These are phyloP conservation scores for Ramphastos sulfuratus DNA, from an alignment of 2,113 vertebrate species.

Conservation along the genomic window DNA sequence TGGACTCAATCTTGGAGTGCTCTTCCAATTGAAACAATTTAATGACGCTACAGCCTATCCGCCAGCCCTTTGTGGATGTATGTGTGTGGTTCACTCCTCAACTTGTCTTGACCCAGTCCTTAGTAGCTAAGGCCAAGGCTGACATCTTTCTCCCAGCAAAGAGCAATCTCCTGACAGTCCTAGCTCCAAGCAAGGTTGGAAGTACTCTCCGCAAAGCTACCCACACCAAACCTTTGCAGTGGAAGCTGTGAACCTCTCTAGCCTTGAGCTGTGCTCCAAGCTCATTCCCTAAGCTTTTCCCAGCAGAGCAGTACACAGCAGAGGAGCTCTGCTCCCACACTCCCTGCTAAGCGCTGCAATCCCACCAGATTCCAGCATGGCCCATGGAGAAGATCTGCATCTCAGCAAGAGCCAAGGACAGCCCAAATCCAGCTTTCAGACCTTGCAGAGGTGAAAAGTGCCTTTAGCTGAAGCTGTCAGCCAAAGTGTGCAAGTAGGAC, in stretches of 20 bases:
- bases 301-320: neutral
- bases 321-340: neutral
- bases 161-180: neutral
- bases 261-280: neutral
- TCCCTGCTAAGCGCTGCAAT: accelerated
- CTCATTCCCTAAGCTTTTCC: neutral
- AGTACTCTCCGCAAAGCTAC: accelerated
- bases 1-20: too few relatives aligned
- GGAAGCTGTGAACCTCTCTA: too few relatives aligned
- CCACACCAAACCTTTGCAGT: neutral
- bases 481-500: neutral
- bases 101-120: neutral
- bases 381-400: accelerated
- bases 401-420: neutral
- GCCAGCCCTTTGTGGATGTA: neutral
- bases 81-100: accelerated
- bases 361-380: accelerated
- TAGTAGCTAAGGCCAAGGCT: neutral
- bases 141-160: too few relatives aligned
- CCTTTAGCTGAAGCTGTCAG: neutral
- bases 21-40: too few relatives aligned
- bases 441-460: neutral
- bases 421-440: neutral
- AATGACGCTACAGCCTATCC: neutral
- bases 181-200: neutral